These are phyloP conservation scores for Sebastes variabilis DNA, from an alignment of 2,797 vertebrate genomes.

Conservation along the genomic window DNA sequence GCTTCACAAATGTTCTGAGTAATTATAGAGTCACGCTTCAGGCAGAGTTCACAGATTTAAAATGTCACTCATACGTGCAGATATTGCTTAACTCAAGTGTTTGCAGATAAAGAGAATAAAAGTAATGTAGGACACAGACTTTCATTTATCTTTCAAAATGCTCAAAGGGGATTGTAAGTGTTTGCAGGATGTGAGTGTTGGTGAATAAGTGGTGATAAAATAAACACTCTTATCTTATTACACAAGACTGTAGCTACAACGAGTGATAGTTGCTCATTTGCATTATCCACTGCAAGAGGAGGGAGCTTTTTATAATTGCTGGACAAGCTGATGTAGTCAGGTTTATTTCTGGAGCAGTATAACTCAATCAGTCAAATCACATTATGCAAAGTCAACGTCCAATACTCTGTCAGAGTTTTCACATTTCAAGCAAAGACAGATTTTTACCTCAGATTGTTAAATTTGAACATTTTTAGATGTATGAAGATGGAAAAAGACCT, in stretches of 20 bases:
- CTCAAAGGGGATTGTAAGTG: not conserved
- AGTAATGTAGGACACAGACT: not conserved
- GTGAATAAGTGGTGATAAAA: not conserved
- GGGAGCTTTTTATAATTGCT: not conserved
- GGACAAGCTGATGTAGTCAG: conserved; percentile 5
- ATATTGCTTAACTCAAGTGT: not conserved
- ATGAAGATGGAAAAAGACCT: not conserved
- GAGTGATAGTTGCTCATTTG: not conserved
- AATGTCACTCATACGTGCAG: not conserved
- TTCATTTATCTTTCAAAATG: not conserved
- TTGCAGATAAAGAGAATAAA: not conserved
- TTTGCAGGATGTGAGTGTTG: not conserved
- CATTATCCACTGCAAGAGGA: not conserved
- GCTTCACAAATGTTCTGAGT: conserved; percentile 11
- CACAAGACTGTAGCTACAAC: not conserved
- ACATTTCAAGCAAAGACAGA: not conserved
- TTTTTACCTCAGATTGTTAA: not conserved
- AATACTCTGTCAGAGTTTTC: not conserved
- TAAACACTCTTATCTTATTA: not conserved
- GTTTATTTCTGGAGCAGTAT: not conserved
- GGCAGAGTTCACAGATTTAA: not conserved
- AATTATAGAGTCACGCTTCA: conserved; percentile 17
- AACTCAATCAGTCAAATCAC: not conserved
- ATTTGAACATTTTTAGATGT: not conserved
- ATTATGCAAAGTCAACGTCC: not conserved